Conservation (phyloP, 2,113 vertebrate species). For the Patagioenas fasciata region DNA sequence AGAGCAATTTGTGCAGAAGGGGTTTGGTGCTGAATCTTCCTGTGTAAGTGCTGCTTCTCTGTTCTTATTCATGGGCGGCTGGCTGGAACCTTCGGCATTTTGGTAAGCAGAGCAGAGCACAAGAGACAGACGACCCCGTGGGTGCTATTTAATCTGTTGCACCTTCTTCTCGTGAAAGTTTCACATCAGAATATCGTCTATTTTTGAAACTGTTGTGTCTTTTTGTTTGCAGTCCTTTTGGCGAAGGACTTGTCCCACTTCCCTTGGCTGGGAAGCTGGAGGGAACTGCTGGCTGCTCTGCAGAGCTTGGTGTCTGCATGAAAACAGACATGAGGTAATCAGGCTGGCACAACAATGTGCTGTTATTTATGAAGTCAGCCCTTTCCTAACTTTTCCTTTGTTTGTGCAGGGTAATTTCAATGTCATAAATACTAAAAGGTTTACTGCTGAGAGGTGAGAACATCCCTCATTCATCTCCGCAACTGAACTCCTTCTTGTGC, state of each 20-base stretch:
- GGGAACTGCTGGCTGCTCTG: not conserved
- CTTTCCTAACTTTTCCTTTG: conserved; percentile 63
- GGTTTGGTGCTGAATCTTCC: not conserved
- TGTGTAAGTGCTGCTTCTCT: not conserved
- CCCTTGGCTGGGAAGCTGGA: not conserved
- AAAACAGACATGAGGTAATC: conserved; percentile 52
- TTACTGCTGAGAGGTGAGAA: conserved; percentile 67
- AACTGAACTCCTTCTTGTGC: conserved; percentile 56
- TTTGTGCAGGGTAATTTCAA: conserved; percentile 67
- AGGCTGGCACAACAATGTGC: conserved; percentile 40
- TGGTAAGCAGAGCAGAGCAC: rapidly evolving
- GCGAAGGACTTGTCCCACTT: not conserved
- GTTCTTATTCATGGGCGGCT: not conserved
- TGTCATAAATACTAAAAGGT: conserved; percentile 76
- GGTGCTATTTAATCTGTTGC: not conserved
- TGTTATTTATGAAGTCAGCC: conserved; percentile 57
- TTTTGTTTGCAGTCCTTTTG: conserved; percentile 23
- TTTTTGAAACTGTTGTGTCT: conserved; percentile 13
- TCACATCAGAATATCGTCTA: not conserved
- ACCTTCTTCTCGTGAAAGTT: not conserved
- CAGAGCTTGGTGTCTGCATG: not conserved
- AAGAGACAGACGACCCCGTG: not conserved
- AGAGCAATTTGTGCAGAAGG: not conserved
- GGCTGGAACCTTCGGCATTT: not conserved
- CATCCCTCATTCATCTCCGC: conserved; percentile 71